Conservation (phyloP, 1,140 invertebrate genomes). For the Cylas formicarius region DNA sequence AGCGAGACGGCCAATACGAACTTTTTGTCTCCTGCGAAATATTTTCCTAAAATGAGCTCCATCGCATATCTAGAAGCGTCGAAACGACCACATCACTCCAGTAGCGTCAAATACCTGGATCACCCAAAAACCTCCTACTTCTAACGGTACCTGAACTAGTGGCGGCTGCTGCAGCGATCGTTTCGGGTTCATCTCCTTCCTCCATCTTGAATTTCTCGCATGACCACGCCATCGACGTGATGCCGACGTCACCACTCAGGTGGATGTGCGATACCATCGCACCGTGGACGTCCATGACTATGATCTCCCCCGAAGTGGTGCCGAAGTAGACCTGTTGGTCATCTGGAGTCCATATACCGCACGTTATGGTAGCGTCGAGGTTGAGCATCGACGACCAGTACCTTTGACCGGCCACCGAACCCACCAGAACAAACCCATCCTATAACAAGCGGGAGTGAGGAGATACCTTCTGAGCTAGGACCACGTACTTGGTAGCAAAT, state of each 20-base stretch:
- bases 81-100: too few species aligned
- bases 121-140: conserved; percentile 18
- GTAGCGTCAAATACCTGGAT: conserved; percentile 15
- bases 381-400: conserved; percentile 98
- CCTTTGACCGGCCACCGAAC: conserved; percentile 91
- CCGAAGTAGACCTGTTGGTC: conserved; percentile 96
- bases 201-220: conserved; percentile 99
- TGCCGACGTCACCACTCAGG: conserved; percentile 69
- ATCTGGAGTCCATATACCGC: conserved; percentile 96
- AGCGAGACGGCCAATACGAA: conserved; percentile 84
- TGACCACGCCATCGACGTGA: conserved; percentile 89
- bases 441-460: conserved; percentile 35
- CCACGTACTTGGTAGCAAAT: conserved; percentile 86
- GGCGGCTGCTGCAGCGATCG: conserved; percentile 41
- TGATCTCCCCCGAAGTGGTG: conserved; percentile 84
- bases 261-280: conserved; percentile 90
- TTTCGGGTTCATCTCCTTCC: conserved; percentile 70
- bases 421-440: conserved; percentile 94
- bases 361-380: conserved; percentile 86
- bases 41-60: too few species aligned
- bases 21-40: conserved; percentile 48
- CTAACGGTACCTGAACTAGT: conserved; percentile 26
- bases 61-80: too few species aligned
- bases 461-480: conserved; percentile 1
- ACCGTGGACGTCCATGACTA: conserved; percentile 94